Percentiles rank a stretch among this genome's conserved stretches.
phyloP scores from a whole-genome alignment of 1,140 invertebrate species.

The Stratiolaelaps scimitus region DNA sequence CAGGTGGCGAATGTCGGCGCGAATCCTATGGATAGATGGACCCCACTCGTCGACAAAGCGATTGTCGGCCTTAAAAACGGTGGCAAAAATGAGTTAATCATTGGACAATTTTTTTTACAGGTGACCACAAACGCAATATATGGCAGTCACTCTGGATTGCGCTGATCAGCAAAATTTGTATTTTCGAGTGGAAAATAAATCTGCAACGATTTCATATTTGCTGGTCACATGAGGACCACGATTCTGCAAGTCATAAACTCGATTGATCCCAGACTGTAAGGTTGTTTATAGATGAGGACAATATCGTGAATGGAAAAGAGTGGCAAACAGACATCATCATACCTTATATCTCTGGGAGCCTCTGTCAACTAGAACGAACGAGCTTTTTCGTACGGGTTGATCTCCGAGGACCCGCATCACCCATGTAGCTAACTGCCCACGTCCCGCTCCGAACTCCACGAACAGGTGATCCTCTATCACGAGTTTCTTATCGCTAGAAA shows the following conservation, averaged over 20 bases:
- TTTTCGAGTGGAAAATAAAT: no score
- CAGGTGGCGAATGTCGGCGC: conserved; percentile 60
- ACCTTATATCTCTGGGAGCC: conserved; percentile 17
- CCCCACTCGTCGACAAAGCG: conserved; percentile 22
- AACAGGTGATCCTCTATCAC: neutral
- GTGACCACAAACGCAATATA: no score
- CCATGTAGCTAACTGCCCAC: conserved; percentile 14
- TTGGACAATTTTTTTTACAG: no score
- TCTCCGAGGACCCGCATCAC: conserved; percentile 11
- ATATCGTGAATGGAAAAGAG: no score
- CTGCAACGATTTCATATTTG: no score
- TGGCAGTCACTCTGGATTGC: no score
- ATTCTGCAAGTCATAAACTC: no score
- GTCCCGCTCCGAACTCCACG: conserved; percentile 17
- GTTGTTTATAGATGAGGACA: no score
- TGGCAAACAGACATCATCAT: neutral
- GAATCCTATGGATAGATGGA: conserved; percentile 46
- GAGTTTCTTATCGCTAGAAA: neutral
- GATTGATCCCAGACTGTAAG: no score
- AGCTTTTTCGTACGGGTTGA: neutral
- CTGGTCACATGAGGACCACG: no score
- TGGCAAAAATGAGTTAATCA: no score
- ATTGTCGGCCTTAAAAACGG: conserved; percentile 6
- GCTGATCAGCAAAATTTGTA: no score
- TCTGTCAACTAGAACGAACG: conserved; percentile 13